phyloP scores from a whole-genome alignment of 2,113 vertebrate genomes.

The Calidris pugnax region DNA sequence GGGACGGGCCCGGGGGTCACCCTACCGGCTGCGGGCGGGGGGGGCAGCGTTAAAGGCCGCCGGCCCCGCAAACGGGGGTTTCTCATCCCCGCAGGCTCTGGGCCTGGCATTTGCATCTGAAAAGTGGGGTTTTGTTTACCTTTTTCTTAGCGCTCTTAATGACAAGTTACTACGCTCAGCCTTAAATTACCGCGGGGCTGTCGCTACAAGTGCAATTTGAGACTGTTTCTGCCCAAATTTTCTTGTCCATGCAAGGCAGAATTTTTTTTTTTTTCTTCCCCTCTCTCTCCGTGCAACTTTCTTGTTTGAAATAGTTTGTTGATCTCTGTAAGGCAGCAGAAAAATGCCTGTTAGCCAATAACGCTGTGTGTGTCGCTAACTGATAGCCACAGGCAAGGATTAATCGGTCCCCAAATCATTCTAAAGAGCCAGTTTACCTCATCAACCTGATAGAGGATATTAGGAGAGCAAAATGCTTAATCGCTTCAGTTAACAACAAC shows the following conservation, averaged over 20 bases:
- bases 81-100: background rate
- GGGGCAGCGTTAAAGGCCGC: background rate
- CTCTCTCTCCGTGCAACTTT: background rate
- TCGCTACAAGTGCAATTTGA: background rate
- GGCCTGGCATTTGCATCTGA: background rate
- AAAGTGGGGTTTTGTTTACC: conserved; percentile 18
- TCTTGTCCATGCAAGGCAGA: background rate
- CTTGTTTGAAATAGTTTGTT: background rate
- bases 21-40: background rate
- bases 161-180: background rate
- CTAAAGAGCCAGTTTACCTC: conserved; percentile 59
- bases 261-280: background rate
- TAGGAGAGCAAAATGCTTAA: conserved; percentile 48
- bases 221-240: background rate
- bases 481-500: conserved; percentile 59
- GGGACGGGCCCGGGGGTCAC: background rate
- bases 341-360: background rate
- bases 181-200: background rate
- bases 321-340: background rate
- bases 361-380: background rate
- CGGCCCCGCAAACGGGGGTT: background rate
- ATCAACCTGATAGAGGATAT: conserved; percentile 52
- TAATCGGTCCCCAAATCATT: conserved; percentile 47
- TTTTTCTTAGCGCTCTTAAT: background rate
- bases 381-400: conserved; percentile 55